A percentile compares a stretch with the other conserved stretches of the same genome.
Conservation (phyloP, 2,797 vertebrate species). For the Hybognathus amarus region DNA sequence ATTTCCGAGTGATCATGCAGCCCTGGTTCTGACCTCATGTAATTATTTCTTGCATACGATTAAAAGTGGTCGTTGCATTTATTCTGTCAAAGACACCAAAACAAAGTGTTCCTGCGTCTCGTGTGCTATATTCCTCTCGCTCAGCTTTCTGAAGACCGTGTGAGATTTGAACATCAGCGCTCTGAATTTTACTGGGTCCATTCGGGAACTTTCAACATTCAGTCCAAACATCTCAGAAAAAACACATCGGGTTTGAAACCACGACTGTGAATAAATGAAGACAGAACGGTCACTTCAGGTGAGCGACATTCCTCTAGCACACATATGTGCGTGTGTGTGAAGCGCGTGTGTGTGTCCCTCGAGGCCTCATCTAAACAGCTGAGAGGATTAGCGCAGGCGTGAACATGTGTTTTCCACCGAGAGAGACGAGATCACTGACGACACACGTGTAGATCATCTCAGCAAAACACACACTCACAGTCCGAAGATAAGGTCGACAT, state of each 20-base stretch:
- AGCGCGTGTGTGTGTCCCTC: slow-evolving; percentile 9
- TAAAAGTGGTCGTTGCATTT: neutral
- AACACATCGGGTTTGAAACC: neutral
- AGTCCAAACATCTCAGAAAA: neutral
- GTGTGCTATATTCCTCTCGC: neutral
- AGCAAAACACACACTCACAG: slow-evolving; percentile 28
- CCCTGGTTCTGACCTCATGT: no score
- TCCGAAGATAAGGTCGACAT: neutral
- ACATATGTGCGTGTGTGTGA: slow-evolving; percentile 34
- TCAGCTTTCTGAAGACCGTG: neutral
- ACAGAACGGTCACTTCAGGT: neutral
- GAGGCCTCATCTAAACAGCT: slow-evolving; percentile 59
- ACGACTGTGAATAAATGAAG: neutral
- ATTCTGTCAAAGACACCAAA: neutral
- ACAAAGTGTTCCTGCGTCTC: neutral
- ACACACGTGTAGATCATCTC: slow-evolving; percentile 62
- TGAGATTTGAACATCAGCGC: neutral
- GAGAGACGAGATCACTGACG: slow-evolving; percentile 58
- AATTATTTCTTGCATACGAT: neutral
- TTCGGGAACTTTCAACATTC: neutral
- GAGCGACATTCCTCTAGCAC: neutral
- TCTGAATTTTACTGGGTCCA: no score
- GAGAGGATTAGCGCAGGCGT: slow-evolving; percentile 61
- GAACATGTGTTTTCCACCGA: slow-evolving; percentile 66
- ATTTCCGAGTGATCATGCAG: no score